Percentiles rank a stretch among this genome's conserved stretches.
phyloP scores from a whole-genome alignment of 2,888 invertebrate species.

The Thysanoteuthis rhombus region DNA sequence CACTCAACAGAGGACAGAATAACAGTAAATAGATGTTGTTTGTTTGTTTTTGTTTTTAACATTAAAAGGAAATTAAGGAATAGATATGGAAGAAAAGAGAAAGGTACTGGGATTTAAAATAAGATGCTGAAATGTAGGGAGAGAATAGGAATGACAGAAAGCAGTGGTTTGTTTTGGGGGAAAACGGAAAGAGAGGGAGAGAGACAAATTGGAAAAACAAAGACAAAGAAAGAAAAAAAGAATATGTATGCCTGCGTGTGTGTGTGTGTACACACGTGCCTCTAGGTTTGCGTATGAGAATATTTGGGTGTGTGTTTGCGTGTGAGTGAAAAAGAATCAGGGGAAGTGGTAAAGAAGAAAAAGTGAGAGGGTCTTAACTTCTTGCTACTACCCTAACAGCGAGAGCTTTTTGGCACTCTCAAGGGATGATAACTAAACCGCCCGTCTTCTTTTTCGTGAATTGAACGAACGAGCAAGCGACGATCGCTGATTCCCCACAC shows the following conservation, averaged over 20 bases:
- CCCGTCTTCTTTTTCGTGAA: neutral
- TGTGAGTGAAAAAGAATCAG: neutral
- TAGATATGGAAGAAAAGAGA: too few relatives aligned
- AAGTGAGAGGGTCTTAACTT: neutral
- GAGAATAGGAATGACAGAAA: too few relatives aligned
- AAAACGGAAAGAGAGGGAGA: neutral
- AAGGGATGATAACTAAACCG: neutral
- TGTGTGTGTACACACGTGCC: neutral
- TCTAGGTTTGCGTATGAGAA: neutral
- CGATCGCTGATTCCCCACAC: neutral
- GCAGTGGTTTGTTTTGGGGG: too few relatives aligned
- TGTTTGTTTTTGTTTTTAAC: too few relatives aligned
- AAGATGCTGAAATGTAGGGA: too few relatives aligned
- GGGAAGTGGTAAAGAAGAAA: neutral
- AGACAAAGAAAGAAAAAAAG: conserved; percentile 1
- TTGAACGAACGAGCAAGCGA: neutral
- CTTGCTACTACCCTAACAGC: neutral
- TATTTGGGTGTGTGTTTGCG: conserved; percentile 14
- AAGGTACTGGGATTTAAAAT: too few relatives aligned
- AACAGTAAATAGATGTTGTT: too few relatives aligned
- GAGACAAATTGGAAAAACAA: neutral
- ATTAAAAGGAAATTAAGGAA: too few relatives aligned
- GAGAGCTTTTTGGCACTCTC: neutral
- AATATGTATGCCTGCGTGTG: neutral
- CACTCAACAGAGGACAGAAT: too few relatives aligned